A percentile compares a stretch with the other conserved stretches of the same genome.
phyloP scores from a whole-genome alignment of 2,113 vertebrate species.

The Cricetomys ansorgei region DNA sequence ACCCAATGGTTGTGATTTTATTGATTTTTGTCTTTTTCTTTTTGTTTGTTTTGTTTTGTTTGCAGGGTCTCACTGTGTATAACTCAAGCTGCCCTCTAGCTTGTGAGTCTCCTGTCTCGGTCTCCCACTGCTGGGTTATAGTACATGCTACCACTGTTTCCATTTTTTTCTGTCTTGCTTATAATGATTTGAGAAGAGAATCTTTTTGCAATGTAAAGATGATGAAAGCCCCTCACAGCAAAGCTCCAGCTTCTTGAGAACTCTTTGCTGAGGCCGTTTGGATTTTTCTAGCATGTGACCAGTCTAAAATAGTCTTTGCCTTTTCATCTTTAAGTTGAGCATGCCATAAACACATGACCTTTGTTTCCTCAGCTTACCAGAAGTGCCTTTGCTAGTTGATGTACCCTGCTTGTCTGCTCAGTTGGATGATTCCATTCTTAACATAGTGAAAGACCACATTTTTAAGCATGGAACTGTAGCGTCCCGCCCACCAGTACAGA shows the following conservation, averaged over 20 bases:
- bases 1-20: not conserved
- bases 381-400: slow-evolving; percentile 97
- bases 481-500: slow-evolving; percentile 95
- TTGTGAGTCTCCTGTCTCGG: not conserved
- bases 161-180: slow-evolving; percentile 36
- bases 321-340: slow-evolving; percentile 24
- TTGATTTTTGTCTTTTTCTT: not conserved
- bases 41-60: not conserved
- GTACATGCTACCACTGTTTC: not conserved
- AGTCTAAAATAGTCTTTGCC: not conserved
- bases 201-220: not conserved
- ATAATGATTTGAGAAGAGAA: slow-evolving; percentile 12
- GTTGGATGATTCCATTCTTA: slow-evolving; percentile 95
- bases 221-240: not conserved
- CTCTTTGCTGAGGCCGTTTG: not conserved
- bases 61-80: not conserved
- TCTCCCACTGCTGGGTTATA: not conserved
- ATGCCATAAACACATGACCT: not conserved
- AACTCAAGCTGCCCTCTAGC: not conserved
- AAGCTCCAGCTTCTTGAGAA: not conserved
- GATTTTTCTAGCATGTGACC: not conserved
- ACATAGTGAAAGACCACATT: slow-evolving; percentile 91
- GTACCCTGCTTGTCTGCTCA: slow-evolving; percentile 97
- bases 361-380: slow-evolving; percentile 92
- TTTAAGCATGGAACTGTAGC: slow-evolving; percentile 93